Percentiles rank a stretch among this genome's conserved stretches.
Conservation (phyloP, 2,113 vertebrate genomes). For the Hippolais icterina region DNA sequence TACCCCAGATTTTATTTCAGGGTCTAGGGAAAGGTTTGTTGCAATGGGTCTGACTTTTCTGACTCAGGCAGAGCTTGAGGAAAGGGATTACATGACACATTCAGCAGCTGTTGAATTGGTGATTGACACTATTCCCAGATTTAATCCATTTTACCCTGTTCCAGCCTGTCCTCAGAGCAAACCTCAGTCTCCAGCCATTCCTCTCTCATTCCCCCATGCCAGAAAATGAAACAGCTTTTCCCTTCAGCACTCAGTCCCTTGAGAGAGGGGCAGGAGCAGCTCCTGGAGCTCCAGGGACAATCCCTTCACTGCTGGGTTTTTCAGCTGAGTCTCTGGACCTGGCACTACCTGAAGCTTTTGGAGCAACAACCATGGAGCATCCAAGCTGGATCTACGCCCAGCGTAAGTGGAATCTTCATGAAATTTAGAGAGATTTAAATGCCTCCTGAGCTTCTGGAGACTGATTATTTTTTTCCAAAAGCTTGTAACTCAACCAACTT, state of each 20-base stretch:
- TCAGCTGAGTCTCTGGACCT: not conserved
- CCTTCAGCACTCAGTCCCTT: rapidly evolving
- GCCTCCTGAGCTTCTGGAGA: slow-evolving; percentile 42
- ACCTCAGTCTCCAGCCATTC: not conserved
- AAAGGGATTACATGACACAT: not conserved
- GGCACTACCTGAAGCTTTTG: slow-evolving; percentile 6
- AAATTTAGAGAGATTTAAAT: slow-evolving; percentile 55
- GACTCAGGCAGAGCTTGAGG: not conserved
- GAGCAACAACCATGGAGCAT: slow-evolving; percentile 13
- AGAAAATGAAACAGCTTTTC: not conserved
- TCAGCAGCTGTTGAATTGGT: not conserved
- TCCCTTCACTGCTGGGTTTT: not conserved
- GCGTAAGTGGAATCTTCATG: slow-evolving; percentile 35
- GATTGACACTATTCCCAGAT: not conserved
- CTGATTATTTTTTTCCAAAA: slow-evolving; percentile 32
- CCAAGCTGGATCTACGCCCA: slow-evolving; percentile 51
- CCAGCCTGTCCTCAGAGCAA: not conserved
- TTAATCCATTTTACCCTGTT: not conserved
- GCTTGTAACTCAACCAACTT: slow-evolving; percentile 66
- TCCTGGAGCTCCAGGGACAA: not conserved
- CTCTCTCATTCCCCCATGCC: not conserved
- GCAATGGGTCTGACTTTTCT: not conserved
- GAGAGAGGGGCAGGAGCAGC: not conserved
- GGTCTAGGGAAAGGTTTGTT: not conserved
- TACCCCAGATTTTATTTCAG: not conserved